Evolutionary conservation across 92 coral and sea anemone species (phyloP).

Genomic region (Ricordea florida): DNA sequence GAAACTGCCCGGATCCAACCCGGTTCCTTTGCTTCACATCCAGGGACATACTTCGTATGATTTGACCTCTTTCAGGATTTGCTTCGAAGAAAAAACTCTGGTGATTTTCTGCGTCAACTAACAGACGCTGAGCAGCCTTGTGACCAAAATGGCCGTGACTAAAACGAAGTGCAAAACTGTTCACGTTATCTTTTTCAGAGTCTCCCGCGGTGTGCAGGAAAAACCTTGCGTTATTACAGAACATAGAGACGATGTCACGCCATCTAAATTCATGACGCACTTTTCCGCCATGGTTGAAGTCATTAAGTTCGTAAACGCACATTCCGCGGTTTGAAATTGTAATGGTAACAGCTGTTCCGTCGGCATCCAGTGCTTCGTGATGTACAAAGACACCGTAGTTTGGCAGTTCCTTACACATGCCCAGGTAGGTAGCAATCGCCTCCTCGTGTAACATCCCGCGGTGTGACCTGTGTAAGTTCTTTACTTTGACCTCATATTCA

Average conservation of each 20-base stretch:
- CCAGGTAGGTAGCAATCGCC: conserved; percentile 76
- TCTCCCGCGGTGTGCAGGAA: conserved; percentile 40
- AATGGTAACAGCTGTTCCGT: conserved; percentile 63
- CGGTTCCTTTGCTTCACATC: conserved; percentile 8
- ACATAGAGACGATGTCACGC: conserved; percentile 69
- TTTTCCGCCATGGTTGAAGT: conserved; percentile 69
- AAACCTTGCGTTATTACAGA: conserved; percentile 71
- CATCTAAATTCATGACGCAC: conserved; percentile 66
- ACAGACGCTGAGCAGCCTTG: conserved; percentile 78
- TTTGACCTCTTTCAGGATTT: conserved; percentile 15
- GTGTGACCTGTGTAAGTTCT: conserved; percentile 78
- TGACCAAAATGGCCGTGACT: conserved; percentile 72
- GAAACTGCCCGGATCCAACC: not conserved
- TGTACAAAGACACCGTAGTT: conserved; percentile 70
- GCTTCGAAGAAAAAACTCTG: conserved; percentile 46
- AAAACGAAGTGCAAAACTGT: conserved; percentile 50
- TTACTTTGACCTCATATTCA: conserved; percentile 77
- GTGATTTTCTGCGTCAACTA: conserved; percentile 72
- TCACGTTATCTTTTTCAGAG: not conserved
- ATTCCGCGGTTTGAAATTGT: conserved; percentile 68
- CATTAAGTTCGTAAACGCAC: conserved; percentile 49
- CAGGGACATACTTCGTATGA: conserved; percentile 11
- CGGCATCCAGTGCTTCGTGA: conserved; percentile 68
- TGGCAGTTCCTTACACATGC: conserved; percentile 56
- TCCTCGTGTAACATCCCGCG: conserved; percentile 76